Conservation (phyloP, 35 echinoderm and acorn worm genomes). For the Nesometra sesokonis region DNA sequence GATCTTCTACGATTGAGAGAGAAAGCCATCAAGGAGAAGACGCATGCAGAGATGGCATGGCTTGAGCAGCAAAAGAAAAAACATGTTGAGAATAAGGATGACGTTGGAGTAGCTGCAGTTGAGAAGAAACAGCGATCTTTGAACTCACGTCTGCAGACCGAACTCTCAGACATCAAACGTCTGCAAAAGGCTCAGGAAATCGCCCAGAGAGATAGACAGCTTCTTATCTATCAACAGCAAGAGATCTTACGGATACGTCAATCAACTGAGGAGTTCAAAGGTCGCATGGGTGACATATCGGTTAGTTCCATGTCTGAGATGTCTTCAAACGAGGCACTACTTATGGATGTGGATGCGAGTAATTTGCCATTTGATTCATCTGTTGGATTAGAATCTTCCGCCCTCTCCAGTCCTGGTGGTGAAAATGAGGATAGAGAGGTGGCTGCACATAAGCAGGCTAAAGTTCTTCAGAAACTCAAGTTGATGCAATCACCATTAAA, state of each 20-base stretch:
- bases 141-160: conserved; percentile 33
- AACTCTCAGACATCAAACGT: conserved; percentile 45
- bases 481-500: conserved; percentile 54
- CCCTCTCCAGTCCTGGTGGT: neutral
- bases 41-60: conserved; percentile 86
- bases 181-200: conserved; percentile 45
- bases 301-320: neutral
- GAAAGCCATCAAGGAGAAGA: conserved; percentile 73
- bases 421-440: conserved; percentile 6
- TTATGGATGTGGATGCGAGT: conserved; percentile 11
- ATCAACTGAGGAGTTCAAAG: conserved; percentile 50
- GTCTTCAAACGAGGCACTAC: neutral
- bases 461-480: conserved; percentile 88
- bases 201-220: conserved; percentile 46
- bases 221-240: conserved; percentile 71
- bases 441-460: conserved; percentile 80
- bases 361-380: conserved; percentile 18
- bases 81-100: conserved; percentile 45
- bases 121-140: conserved; percentile 58
- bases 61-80: conserved; percentile 85
- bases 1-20: conserved; percentile 66
- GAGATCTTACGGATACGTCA: conserved; percentile 56
- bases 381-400: neutral
- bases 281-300: conserved; percentile 35
- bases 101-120: conserved; percentile 38